Evolutionary conservation across 1,140 invertebrate species (phyloP).

Genomic region (Doryteuthis pealeii): DNA sequence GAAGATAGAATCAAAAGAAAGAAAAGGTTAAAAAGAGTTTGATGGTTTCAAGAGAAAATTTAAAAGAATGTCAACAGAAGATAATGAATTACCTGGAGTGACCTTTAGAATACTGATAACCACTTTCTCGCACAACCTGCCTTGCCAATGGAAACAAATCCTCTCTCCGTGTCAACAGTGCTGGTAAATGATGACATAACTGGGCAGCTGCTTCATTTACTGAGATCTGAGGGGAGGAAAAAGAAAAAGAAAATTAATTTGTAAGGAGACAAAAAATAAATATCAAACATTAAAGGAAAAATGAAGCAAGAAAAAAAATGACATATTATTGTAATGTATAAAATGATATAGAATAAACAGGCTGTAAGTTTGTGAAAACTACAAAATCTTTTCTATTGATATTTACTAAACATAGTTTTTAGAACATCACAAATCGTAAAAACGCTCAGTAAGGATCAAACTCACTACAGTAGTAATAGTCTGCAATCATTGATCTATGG

Average conservation of each 20-base stretch:
- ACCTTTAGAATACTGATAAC: slow-evolving; percentile 82
- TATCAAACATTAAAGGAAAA: neutral
- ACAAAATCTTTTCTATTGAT: too few relatives aligned
- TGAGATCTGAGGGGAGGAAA: slow-evolving; percentile 68
- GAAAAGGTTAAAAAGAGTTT: too few relatives aligned
- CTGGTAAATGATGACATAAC: slow-evolving; percentile 85
- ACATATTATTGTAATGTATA: too few relatives aligned
- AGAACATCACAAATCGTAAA: too few relatives aligned
- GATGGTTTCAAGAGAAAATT: too few relatives aligned
- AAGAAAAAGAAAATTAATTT: slow-evolving; percentile 11
- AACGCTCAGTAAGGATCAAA: too few relatives aligned
- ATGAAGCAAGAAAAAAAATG: slow-evolving; percentile 2
- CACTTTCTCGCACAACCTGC: slow-evolving; percentile 90
- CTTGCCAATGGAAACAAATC: slow-evolving; percentile 93
- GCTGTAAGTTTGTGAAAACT: too few relatives aligned
- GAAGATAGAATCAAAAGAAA: too few relatives aligned
- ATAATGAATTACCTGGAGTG: slow-evolving; percentile 66
- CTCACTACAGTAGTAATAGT: too few relatives aligned
- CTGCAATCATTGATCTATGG: too few relatives aligned
- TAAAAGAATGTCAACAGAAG: neutral
- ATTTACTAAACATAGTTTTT: too few relatives aligned
- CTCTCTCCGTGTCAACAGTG: slow-evolving; percentile 85
- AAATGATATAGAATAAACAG: too few relatives aligned
- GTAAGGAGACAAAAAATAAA: slow-evolving; percentile 1
- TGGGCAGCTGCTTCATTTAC: slow-evolving; percentile 98